These are phyloP conservation scores for Apostichopus leukothele DNA, from an alignment of 53 echinoderm and acorn worm genomes.

Conservation along the genomic window DNA sequence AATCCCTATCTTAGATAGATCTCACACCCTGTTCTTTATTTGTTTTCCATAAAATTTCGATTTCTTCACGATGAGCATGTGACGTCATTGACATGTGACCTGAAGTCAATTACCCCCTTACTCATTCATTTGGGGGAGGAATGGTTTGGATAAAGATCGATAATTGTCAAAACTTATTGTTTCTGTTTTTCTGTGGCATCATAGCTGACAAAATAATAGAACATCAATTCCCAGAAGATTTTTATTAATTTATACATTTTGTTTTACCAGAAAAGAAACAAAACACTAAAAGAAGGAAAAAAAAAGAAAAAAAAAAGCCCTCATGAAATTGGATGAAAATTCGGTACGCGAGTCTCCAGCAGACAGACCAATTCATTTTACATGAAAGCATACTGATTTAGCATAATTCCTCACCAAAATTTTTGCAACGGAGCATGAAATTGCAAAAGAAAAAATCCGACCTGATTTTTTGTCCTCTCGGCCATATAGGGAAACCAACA, in stretches of 20 bases:
- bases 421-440: constrained; percentile 51
- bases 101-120: too few species aligned
- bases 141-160: constrained; percentile 32
- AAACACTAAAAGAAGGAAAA: background rate
- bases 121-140: background rate
- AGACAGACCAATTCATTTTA: background rate
- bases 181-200: constrained; percentile 15
- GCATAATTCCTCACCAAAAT: constrained; percentile 41
- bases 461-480: constrained; percentile 48
- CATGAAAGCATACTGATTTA: constrained; percentile 30
- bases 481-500: constrained; percentile 43
- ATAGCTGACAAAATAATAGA: background rate
- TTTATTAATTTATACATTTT: background rate
- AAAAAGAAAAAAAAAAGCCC: background rate
- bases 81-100: too few species aligned
- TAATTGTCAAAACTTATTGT: constrained; percentile 27
- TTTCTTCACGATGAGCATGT: too few species aligned
- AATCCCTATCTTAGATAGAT: too few species aligned
- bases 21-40: too few species aligned
- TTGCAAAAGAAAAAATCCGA: constrained; percentile 48
- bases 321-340: background rate
- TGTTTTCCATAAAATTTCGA: too few species aligned
- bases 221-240: constrained; percentile 10
- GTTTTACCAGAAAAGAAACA: background rate
- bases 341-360: background rate